Evolutionary conservation across 2,113 vertebrate species (phyloP), one percentile per base, ranked within the genome.

Genomic region (Mirza zaza): DNA sequence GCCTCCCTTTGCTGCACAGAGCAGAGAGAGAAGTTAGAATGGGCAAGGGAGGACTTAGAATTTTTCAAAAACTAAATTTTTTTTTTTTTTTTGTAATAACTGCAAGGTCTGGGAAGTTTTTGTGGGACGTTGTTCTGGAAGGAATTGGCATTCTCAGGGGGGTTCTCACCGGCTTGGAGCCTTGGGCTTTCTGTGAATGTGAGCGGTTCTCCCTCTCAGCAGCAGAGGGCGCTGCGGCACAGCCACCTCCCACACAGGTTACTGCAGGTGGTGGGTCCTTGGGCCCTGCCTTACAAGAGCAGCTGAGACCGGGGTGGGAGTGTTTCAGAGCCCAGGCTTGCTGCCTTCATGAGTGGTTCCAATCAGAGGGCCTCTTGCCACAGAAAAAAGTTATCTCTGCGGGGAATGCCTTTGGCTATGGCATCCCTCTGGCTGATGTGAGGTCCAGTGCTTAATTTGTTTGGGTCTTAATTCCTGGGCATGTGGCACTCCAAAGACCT

Each of bases 151-250:
- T 57, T 76, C 79, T 90, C 77, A 36, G 67, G 36, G 39, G 36
- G 55, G n/a, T n/a, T 1, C 20, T 52, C 29, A 0, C 10, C 0
- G 29, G n/a, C 57, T 39, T 6, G 39, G 81, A 80, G 34, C 65
- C 23, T n/a, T 15, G 1, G 7, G 23, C 65, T 80, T 34, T 36
- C 67, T 20, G 1, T 61, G 57, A 67, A 75, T 50, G 12, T 36
- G 3, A 61, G 84, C 95, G 73, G 75, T 95, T 87, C 89, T 63
- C 83, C n/a, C 52, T 92, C 0, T 82, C 3, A 57, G 92, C 97
- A 97, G 96, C 93, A 98, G 97, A 87, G 97, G 92, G 98, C 34
- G 8, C 91, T 34, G 29, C 0, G 29, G 59, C 93, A 80, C 90
- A 27, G 91, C 85, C 15, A 13, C 48, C 13, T 18, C 61, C 36